Base-by-base conservation (phyloP, 2,888 invertebrate genomes). In the Mythimna ferrago region DNA sequence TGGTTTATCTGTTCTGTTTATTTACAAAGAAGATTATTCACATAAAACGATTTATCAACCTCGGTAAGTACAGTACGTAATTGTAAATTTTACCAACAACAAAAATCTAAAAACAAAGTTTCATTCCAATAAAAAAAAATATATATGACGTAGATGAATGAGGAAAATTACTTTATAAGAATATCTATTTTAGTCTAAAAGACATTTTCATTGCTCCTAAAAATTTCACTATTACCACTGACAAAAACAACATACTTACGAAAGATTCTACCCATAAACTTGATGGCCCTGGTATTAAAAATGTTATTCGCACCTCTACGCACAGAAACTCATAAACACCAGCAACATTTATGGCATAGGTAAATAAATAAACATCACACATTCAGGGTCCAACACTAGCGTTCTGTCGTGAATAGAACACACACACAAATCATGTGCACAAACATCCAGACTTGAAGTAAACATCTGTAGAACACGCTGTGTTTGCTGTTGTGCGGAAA, bases 361-460 rank as follows among this genome's bases (percentile, higher is more conserved):
- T 83, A 80, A 80, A 80, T 83, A 83, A 83, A 67, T 67, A 83
- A 80, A 83, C 70, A 81, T 65, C 75, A 80, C 80, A 65, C 56
- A 83, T 80, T 66, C 66, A 65, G 32, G 53, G 67, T 19, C 44
- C 62, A 60, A 69, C 70, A 80, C 67, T 65, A 53, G 80, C 32
- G 70, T 80, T 73, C 66, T 65, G 61, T 57, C 51, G 48, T 57
- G 41, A 38, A 61, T 63, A 62, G 69, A 77, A 77, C 66, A 79
- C 16, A 83, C 54, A 70, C 70, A 83, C 80, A 81, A 81, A 81
- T 81, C 80, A 83, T 58, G 58, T 9, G 51, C 32, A 66, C 70
- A 80, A 78, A 80, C 71, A 71, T 32, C 3, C 44, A 51, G 69
- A 73, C 66, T 78, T 66, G 44, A 51, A 58, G 64, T 32, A 80